phyloP scores from a whole-genome alignment of 2,797 vertebrate species.

The Cyclopterus lumpus region DNA sequence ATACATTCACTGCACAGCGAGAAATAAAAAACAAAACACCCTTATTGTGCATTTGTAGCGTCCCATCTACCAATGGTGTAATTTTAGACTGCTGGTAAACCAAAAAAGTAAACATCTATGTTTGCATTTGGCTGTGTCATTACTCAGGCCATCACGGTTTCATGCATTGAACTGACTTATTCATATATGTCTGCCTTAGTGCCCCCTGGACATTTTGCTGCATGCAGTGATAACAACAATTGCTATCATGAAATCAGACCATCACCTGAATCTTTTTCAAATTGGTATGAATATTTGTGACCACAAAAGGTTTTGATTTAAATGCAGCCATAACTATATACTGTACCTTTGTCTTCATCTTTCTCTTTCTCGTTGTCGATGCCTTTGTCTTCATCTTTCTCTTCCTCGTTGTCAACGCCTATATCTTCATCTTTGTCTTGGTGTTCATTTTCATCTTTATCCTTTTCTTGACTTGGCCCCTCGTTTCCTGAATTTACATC shows the following conservation, averaged over 20 bases:
- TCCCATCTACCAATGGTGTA: conserved; percentile 21
- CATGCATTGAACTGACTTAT: conserved; percentile 18
- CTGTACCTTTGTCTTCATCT: conserved; percentile 62
- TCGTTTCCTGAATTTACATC: conserved; percentile 55
- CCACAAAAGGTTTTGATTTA: neutral
- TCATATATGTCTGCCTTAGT: conserved; percentile 21
- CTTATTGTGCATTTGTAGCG: conserved; percentile 18
- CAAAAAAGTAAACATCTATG: conserved; percentile 30
- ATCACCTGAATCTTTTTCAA: conserved; percentile 6
- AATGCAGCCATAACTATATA: conserved; percentile 19
- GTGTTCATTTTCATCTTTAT: conserved; percentile 41
- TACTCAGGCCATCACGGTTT: conserved; percentile 23
- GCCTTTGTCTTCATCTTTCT: conserved; percentile 46
- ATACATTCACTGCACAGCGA: conserved; percentile 8
- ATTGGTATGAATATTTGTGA: conserved; percentile 10
- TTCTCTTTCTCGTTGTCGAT: conserved; percentile 4
- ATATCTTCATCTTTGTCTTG: conserved; percentile 49
- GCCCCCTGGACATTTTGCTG: conserved; percentile 16
- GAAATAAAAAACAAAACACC: conserved; percentile 11
- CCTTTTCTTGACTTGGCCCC: conserved; percentile 50
- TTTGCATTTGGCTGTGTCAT: conserved; percentile 30
- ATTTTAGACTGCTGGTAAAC: conserved; percentile 38
- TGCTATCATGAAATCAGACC: conserved; percentile 5
- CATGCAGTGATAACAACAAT: conserved; percentile 16
- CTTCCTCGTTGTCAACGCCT: conserved; percentile 8